phyloP scores from a whole-genome alignment of 2,888 invertebrate genomes.

The Brassicogethes aeneus region DNA sequence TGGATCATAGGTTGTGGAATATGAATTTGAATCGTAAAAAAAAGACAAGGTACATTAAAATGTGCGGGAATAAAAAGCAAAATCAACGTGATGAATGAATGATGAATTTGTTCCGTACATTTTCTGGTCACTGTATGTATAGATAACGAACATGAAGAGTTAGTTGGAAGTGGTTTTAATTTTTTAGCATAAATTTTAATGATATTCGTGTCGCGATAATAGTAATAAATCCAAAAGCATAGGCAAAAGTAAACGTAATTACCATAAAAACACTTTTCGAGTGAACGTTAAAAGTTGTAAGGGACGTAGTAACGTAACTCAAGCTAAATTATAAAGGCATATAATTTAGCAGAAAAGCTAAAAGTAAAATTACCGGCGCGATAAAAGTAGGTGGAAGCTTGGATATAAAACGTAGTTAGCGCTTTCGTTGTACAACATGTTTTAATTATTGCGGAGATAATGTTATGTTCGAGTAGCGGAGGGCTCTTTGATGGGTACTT shows the following conservation, averaged over 20 bases:
- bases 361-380: neutral
- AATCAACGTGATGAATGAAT: no score
- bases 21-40: no score
- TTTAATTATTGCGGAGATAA: conserved; percentile 3
- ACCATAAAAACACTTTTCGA: neutral
- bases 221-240: no score
- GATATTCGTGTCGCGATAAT: no score
- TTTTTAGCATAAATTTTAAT: no score
- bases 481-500: conserved; percentile 6
- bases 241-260: neutral
- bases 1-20: no score
- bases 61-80: no score
- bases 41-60: no score
- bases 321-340: neutral
- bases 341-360: neutral
- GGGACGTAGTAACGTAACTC: neutral
- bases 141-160: no score
- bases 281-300: neutral
- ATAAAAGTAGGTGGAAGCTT: neutral
- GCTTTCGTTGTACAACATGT: conserved; percentile 1
- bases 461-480: conserved; percentile 1
- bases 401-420: neutral
- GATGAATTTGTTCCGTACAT: no score
- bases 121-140: no score
- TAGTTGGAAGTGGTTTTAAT: no score